Percentiles rank a stretch among this genome's conserved stretches.
Conservation (phyloP, 2,113 vertebrate genomes). For the Prunella himalayana region DNA sequence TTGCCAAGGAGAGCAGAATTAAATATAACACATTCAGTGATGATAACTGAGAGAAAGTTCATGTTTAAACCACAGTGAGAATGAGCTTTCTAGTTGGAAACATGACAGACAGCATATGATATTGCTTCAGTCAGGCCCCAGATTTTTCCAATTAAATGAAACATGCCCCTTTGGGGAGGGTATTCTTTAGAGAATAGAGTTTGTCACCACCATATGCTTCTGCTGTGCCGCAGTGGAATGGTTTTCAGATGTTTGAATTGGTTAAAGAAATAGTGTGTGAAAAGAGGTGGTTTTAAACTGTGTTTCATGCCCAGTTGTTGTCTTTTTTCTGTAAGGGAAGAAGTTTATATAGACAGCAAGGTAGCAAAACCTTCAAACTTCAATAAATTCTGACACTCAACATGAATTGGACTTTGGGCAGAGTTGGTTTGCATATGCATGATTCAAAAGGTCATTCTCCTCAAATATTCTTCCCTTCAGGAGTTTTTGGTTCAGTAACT, state of each 20-base stretch:
- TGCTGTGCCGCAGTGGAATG: neutral
- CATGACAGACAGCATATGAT: neutral
- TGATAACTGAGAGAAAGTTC: neutral
- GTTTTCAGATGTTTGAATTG: neutral
- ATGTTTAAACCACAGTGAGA: neutral
- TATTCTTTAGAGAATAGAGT: neutral
- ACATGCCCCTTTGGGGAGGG: neutral
- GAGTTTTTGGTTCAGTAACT: neutral
- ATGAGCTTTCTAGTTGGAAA: neutral
- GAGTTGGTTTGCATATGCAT: neutral
- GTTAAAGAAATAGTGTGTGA: neutral
- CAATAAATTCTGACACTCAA: neutral
- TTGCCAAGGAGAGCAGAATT: neutral
- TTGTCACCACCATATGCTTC: neutral
- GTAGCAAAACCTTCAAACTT: neutral
- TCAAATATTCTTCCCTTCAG: neutral
- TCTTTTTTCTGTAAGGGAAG: neutral
- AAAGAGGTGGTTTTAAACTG: neutral
- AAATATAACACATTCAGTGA: neutral
- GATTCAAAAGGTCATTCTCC: neutral
- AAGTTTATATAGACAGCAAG: neutral
- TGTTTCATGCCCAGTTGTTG: neutral
- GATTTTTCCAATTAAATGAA: constrained; percentile 21
- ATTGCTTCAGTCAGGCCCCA: neutral
- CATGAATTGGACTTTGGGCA: neutral